Evolutionary conservation across 1,140 invertebrate genomes (phyloP), one percentile per base, ranked within the genome.

Genomic region (Drosophila guanche): DNA sequence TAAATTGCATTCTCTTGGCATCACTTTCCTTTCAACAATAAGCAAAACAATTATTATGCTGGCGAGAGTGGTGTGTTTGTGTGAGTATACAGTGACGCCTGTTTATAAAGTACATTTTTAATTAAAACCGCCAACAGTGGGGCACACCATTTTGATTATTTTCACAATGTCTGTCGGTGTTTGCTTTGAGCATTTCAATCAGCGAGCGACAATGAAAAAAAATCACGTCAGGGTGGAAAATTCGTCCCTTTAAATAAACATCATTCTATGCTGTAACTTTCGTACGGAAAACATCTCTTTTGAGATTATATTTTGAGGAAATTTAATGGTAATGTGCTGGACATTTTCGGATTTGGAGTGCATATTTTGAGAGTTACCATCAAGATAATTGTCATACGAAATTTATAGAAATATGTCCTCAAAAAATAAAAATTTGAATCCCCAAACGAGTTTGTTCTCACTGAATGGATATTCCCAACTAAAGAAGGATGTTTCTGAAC

Each of bases 51-150:
- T 62, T 45, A 47, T 48, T 56, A 29, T 27, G 5, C 29, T n/a
- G 47, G 57, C n/a, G n/a, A 20, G 16, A 20, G 16, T 20, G 16
- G 16, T 54, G 12, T 41, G 46, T 48, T 46, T 52, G 40, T 27
- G 55, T 56, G 41, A 27, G 41, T 56, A 23, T 45, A 22, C 50
- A 22, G 6, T 43, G 58, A 6, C 45, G 25, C 59, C 59, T 45
- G 63, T 40, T 29, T 67, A 41, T 55, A 10, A 16, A 67, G 25
- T 58, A 75, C 51, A 46, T 68, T 83, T 83, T 83, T 75, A 83
- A 84, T 83, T 84, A 83, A 84, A 76, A 83, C 58, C 40, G 83
- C 57, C 73, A 77, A 83, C 63, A 10, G n/a, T 3, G n/a, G 14
- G 16, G 10, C n/a, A 20, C 20, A 48, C 8, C 40, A 62, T 77